A percentile compares a stretch with the other conserved stretches of the same genome.
phyloP scores from a whole-genome alignment of 2,888 invertebrate genomes.

The Phyto melanocephala region DNA sequence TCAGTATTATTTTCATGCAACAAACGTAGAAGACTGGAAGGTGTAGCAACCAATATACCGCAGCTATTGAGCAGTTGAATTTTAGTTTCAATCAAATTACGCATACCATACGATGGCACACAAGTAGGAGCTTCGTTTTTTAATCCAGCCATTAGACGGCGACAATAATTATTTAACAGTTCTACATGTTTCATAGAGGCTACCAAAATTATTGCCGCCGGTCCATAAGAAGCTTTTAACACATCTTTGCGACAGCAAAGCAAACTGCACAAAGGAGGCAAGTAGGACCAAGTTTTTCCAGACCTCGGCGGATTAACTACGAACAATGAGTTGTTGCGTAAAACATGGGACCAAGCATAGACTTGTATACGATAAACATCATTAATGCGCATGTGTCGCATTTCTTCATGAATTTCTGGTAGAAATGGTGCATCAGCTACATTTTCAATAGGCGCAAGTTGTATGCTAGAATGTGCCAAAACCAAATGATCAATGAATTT shows the following conservation, averaged over 20 bases:
- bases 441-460: conserved; percentile 67
- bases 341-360: conserved; percentile 85
- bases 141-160: conserved; percentile 77
- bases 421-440: conserved; percentile 69
- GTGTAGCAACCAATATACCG: conserved; percentile 86
- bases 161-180: conserved; percentile 78
- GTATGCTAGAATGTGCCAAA: conserved; percentile 70
- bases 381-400: conserved; percentile 70
- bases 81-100: conserved; percentile 69
- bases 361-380: conserved; percentile 81
- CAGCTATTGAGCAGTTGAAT: conserved; percentile 82
- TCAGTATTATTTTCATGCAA: conserved; percentile 78
- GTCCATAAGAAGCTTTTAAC: conserved; percentile 80
- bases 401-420: conserved; percentile 69
- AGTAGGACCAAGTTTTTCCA: conserved; percentile 86
- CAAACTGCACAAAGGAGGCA: conserved; percentile 84
- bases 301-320: conserved; percentile 82
- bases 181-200: conserved; percentile 82
- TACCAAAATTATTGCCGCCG: conserved; percentile 84
- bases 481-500: conserved; percentile 70
- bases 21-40: conserved; percentile 81
- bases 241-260: conserved; percentile 74
- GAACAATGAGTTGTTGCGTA: conserved; percentile 83
- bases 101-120: conserved; percentile 77
- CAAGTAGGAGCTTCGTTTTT: conserved; percentile 77